Evolutionary conservation across 2,888 invertebrate genomes (phyloP), one percentile per base, ranked within the genome.

Genomic region (Brenthis ino): DNA sequence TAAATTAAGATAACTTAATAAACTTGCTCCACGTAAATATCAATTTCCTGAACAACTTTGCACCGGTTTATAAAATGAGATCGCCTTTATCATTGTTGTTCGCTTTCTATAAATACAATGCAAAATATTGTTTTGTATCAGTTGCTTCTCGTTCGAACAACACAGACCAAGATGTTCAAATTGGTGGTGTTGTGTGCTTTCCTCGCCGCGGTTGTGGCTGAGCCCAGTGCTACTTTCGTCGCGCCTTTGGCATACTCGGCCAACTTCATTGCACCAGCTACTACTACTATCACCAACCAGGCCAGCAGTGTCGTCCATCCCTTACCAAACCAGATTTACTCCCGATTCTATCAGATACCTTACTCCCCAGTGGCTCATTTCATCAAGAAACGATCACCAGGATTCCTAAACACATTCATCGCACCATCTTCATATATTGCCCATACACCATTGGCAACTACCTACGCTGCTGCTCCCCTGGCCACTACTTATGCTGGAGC

Each of bases 171-270:
- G 80, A 93, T 93, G 91, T 90, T 84, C 81, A 92, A 90, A 80
- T 78, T 91, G 89, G 93, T 94, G 88, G 94, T 94, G 83, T 93
- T 95, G 93, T 94, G 90, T 82, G 93, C 94, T 86, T 86, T 95
- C 79, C 80, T 95, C 79, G 94, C 94, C 77, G 87, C 92, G 77
- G 94, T 87, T 76, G 82, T 87, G 67, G 95, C 94, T 75, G 83
- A 87, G 74, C 89, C 89, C 11, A 43, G 37, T 8, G 76, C 81
- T 28, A 61, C 72, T 12, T 55, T 76, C 5, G 55, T 79, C 43
- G 73, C 82, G 14, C 84, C 83, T 6, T 73, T 84, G 66, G 65
- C 80, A 8, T 84, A 86, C 67, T 80, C 85, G 12, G 75, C 82
- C 6, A 76, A 79, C 6, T 70, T 83, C 57, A 57, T 87, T 54